Evolutionary conservation across 2,888 invertebrate species (phyloP).

Genomic region (Callyntrura sp.): DNA sequence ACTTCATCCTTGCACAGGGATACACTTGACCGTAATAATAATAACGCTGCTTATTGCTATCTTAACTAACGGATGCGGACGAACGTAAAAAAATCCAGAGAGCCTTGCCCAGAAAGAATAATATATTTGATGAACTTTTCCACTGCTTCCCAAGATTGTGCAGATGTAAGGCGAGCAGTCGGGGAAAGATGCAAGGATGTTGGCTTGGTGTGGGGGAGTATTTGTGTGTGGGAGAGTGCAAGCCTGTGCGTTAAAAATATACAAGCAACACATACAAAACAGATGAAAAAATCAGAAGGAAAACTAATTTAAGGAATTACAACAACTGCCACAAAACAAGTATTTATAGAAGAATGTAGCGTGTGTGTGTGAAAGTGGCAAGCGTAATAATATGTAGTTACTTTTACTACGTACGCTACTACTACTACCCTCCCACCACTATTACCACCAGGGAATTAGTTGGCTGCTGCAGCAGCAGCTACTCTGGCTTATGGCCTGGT

Average conservation of each 20-base stretch:
- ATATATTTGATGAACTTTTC: constrained; percentile 45
- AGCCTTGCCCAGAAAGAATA: background rate
- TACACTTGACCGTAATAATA: background rate
- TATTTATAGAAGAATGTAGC: constrained; percentile 38
- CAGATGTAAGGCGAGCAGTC: background rate
- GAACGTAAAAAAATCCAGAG: background rate
- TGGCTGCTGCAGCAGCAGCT: background rate
- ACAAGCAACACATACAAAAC: background rate
- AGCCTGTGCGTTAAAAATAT: background rate
- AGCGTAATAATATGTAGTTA: constrained; percentile 22
- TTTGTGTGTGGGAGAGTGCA: background rate
- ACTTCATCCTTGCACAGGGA: background rate
- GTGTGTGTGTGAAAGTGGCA: background rate
- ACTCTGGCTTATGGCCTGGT: no score
- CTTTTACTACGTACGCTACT: background rate
- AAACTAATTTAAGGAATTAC: constrained; percentile 67
- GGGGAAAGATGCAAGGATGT: background rate
- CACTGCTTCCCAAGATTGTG: background rate
- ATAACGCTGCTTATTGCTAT: background rate
- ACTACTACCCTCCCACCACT: no score
- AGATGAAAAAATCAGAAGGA: constrained; percentile 43
- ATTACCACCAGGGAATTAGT: constrained; percentile 61
- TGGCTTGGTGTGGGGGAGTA: background rate
- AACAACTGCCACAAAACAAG: constrained; percentile 59
- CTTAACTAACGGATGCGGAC: background rate